A percentile compares a stretch with the other conserved stretches of the same genome.
Conservation (phyloP, 2,797 vertebrate genomes). For the Nasua narica region DNA sequence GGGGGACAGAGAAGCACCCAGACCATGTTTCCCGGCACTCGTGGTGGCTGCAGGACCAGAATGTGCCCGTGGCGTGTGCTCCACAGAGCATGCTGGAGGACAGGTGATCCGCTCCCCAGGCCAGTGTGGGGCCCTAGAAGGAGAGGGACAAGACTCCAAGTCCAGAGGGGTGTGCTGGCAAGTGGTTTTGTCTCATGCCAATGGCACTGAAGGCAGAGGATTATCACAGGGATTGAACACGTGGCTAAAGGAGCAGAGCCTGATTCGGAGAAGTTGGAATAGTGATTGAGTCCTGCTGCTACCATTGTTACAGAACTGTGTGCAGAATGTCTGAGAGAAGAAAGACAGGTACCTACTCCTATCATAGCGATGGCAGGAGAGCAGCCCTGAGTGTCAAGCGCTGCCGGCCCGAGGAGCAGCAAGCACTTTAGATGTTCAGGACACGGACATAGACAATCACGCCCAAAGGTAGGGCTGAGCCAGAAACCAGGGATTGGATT, state of each 20-base stretch:
- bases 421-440: neutral
- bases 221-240: neutral
- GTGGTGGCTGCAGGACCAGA: neutral
- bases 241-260: neutral
- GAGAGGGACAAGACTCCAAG: neutral
- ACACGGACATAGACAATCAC: neutral
- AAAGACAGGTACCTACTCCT: neutral
- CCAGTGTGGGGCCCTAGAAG: neutral
- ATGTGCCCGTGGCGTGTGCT: neutral
- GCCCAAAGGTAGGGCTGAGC: neutral
- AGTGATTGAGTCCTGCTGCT: neutral
- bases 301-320: neutral
- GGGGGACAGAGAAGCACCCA: neutral
- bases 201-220: neutral
- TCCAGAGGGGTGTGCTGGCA: neutral
- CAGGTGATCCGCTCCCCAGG: neutral
- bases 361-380: too few relatives aligned
- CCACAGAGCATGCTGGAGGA: neutral
- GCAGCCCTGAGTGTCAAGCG: neutral
- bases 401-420: neutral
- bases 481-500: neutral
- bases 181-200: neutral
- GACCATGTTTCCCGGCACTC: neutral
- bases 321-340: neutral
- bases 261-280: neutral